phyloP scores from a whole-genome alignment of 2,888 invertebrate species.

The Eupithecia vulgata region DNA sequence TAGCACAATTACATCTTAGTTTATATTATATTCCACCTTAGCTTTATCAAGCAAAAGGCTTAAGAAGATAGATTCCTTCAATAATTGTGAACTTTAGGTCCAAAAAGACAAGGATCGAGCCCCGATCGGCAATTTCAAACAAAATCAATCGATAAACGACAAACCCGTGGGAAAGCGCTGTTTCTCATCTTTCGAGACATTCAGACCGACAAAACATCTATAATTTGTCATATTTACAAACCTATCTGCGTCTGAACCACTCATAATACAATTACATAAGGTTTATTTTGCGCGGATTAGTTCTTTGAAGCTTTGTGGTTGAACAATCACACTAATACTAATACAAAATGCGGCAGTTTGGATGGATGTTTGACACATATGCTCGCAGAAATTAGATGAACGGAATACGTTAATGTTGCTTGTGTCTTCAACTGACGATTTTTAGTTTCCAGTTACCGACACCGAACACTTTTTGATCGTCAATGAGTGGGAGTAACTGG shows the following conservation, averaged over 20 bases:
- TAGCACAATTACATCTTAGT: not conserved
- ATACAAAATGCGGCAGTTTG: not conserved
- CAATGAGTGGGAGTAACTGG: no score
- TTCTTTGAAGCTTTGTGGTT: not conserved
- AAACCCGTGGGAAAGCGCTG: slow-evolving; percentile 49
- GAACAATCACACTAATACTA: not conserved
- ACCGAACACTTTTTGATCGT: no score
- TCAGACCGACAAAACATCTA: slow-evolving; percentile 49
- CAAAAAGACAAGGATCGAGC: not conserved
- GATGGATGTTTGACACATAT: not conserved
- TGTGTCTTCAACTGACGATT: no score
- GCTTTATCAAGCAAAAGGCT: no score
- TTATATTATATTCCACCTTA: not conserved
- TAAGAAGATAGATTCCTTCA: no score
- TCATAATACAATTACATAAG: slow-evolving; percentile 10
- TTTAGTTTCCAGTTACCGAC: no score
- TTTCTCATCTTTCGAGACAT: slow-evolving; percentile 40
- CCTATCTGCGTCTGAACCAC: not conserved
- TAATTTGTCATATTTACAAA: slow-evolving; percentile 48
- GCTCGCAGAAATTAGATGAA: not conserved
- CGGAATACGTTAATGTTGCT: no score
- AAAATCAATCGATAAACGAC: slow-evolving; percentile 41
- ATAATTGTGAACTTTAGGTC: no score
- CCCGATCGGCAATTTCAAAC: not conserved
- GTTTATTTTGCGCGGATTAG: slow-evolving; percentile 12